Percentiles rank a stretch among this genome's conserved stretches.
These are phyloP conservation scores for Mobula hypostoma DNA, from an alignment of 2,113 vertebrate genomes.

Conservation along the genomic window DNA sequence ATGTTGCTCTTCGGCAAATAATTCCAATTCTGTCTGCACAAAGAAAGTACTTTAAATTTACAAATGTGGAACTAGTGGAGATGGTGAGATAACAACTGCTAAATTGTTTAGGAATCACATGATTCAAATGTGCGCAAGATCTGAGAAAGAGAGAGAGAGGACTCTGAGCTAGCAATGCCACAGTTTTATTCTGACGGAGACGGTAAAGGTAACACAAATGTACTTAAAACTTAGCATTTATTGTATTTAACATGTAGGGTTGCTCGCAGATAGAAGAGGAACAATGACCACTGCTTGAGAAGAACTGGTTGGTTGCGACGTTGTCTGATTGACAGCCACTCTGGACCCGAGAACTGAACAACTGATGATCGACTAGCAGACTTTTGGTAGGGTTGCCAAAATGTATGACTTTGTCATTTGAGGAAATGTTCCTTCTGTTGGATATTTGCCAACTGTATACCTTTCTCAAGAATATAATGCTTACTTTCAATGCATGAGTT, in stretches of 20 bases:
- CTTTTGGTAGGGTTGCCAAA: background rate
- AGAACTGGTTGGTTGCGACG: background rate
- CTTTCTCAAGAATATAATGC: background rate
- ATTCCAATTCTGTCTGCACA: background rate
- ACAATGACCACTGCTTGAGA: background rate
- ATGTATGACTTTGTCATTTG: background rate
- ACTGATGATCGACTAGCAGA: background rate
- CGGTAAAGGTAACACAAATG: background rate
- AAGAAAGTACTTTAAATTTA: background rate
- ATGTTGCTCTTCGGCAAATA: background rate
- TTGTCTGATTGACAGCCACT: background rate
- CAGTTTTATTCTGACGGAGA: background rate
- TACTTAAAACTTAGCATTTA: background rate
- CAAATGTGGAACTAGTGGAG: background rate
- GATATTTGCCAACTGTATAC: background rate
- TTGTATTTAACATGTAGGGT: background rate
- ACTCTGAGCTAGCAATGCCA: too few species aligned
- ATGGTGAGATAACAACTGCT: background rate
- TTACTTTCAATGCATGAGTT: background rate
- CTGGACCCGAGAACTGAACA: background rate
- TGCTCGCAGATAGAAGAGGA: too few species aligned
- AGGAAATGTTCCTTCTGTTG: background rate
- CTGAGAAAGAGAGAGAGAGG: background rate
- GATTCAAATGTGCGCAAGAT: background rate
- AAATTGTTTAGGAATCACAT: background rate